A percentile compares a stretch with the other conserved stretches of the same genome.
Evolutionary conservation across 2,797 vertebrate species (phyloP).

Genomic region (Myotis myotis): DNA sequence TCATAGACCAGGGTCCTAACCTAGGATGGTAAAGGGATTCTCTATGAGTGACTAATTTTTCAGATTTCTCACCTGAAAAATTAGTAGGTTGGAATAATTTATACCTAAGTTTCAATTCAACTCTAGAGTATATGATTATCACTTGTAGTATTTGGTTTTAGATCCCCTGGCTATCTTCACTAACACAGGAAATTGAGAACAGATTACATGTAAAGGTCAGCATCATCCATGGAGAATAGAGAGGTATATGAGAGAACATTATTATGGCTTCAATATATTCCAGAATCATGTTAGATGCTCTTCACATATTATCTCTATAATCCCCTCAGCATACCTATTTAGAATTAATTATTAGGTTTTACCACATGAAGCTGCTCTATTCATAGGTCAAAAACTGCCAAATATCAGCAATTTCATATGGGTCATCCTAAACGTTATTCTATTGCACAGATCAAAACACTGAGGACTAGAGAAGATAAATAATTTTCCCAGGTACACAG

Average conservation of each 20-base stretch:
- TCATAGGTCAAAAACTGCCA: background rate
- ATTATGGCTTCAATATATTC: background rate
- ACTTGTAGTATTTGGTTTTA: background rate
- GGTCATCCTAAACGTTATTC: conserved; percentile 9
- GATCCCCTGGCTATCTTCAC: conserved; percentile 32
- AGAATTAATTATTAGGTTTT: background rate
- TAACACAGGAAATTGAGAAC: conserved; percentile 36
- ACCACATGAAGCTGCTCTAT: background rate
- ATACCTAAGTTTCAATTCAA: background rate
- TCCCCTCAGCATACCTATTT: background rate
- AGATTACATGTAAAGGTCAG: conserved; percentile 27
- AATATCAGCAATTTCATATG: background rate
- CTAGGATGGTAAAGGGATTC: background rate
- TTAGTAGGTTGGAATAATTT: background rate
- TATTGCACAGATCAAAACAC: conserved; percentile 8
- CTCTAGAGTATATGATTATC: background rate
- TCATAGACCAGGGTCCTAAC: background rate
- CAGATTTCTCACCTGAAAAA: conserved; percentile 15
- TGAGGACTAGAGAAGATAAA: conserved; percentile 27
- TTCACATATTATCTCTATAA: background rate
- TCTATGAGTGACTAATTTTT: background rate
- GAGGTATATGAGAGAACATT: background rate
- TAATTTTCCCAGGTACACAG: background rate
- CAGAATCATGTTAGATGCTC: background rate
- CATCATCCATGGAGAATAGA: background rate